Conservation (phyloP, 1,140 invertebrate genomes). For the Papilio polyxenes region DNA sequence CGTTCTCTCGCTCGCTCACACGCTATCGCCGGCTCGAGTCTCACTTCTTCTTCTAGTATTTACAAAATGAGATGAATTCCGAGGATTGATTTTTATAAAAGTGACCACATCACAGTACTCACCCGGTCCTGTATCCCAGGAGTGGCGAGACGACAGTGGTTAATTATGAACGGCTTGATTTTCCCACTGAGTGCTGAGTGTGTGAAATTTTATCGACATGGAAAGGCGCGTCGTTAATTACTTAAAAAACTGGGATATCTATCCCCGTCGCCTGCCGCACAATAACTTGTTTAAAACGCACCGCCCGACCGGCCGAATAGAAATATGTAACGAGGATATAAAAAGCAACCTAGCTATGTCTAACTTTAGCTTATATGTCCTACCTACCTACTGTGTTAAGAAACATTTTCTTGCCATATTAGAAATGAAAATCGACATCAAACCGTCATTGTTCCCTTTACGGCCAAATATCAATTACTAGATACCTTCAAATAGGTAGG, state of each 20-base stretch:
- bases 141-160: conserved; percentile 37
- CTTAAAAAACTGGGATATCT: conserved; percentile 37
- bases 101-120: conserved; percentile 44
- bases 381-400: background rate
- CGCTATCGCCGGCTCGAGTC: conserved; percentile 53
- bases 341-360: background rate
- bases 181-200: conserved; percentile 36
- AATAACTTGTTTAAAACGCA: conserved; percentile 36
- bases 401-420: background rate
- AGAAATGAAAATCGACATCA: background rate
- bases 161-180: conserved; percentile 44
- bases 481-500: no score
- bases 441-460: no score
- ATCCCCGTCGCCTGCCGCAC: conserved; percentile 24
- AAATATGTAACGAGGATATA: conserved; percentile 25
- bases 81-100: conserved; percentile 49
- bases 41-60: conserved; percentile 67
- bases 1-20: conserved; percentile 70
- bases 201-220: conserved; percentile 38
- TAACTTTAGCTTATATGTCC: background rate
- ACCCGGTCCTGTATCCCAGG: conserved; percentile 31
- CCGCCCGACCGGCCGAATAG: conserved; percentile 1
- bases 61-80: conserved; percentile 72
- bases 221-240: conserved; percentile 38
- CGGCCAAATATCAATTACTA: no score